phyloP scores from a whole-genome alignment of 2,888 invertebrate genomes.

The Apotomis betuletana region DNA sequence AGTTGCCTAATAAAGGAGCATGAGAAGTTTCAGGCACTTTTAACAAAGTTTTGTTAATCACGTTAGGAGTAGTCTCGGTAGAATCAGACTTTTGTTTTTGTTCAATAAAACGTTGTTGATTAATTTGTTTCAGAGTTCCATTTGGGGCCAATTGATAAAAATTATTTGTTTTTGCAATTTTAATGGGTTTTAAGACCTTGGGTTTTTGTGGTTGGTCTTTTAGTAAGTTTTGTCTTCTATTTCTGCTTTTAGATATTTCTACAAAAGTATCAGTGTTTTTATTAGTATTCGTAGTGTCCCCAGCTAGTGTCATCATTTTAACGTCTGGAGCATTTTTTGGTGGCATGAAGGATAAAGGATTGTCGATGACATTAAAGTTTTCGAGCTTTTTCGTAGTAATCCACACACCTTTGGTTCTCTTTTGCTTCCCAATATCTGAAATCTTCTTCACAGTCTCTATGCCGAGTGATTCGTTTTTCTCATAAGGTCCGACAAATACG shows the following conservation, averaged over 20 bases:
- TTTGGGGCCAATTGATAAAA: conserved; percentile 63
- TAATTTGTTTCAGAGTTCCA: conserved; percentile 50
- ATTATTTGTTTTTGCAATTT: conserved; percentile 65
- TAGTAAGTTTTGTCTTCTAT: background rate
- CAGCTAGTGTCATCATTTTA: conserved; percentile 30
- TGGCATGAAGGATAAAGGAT: conserved; percentile 70
- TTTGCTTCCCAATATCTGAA: conserved; percentile 47
- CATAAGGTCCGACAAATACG: conserved; percentile 77
- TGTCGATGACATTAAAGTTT: conserved; percentile 69
- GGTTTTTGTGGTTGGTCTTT: background rate
- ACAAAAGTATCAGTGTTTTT: background rate
- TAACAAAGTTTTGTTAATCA: conserved; percentile 8
- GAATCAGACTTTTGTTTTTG: conserved; percentile 34
- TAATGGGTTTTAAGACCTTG: conserved; percentile 70
- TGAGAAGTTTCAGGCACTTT: conserved; percentile 3
- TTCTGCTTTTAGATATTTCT: background rate
- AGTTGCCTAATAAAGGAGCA: conserved; percentile 16
- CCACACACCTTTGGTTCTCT: conserved; percentile 71
- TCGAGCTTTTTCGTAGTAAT: conserved; percentile 70
- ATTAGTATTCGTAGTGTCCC: background rate
- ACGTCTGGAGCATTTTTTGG: conserved; percentile 34
- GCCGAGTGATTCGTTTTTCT: conserved; percentile 67
- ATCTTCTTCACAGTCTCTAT: conserved; percentile 68
- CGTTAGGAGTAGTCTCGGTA: conserved; percentile 24
- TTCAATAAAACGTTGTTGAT: conserved; percentile 35